Base-by-base conservation (phyloP, 2,113 vertebrate genomes). In the Cyprinus carpio region DNA sequence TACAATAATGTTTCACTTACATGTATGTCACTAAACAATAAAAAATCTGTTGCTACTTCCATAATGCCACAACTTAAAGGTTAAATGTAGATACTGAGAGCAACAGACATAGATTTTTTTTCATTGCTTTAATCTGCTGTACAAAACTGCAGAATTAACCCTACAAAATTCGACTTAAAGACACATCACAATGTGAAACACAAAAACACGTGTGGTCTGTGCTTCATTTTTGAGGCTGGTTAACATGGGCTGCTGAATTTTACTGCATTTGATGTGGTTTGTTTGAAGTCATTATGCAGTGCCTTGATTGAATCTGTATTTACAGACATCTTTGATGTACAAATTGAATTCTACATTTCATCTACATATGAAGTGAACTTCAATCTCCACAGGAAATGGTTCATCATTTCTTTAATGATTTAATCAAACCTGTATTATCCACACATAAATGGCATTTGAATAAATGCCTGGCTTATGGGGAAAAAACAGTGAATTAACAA, bases 251-350 rank as follows among this genome's bases (percentile, higher is more conserved):
- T 84, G 87, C 86, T 88, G 77, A 34, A 87, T 83, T 74, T 81
- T 13, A 46, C 77, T 76, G 67, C 80, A 82, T 91, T 87, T 84
- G 85, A 88, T 87, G 84, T 60, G 62, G 83, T 54, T 82, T 67
- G 81, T 87, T 90, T 89, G 88, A 89, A 86, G 86, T 27, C 54
- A 80, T 34, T 86, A 84, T 84, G 80, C 71, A 31, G 27, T 37
- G 75, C 62, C 49, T 62, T 78, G 37, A 87, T 85, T 88, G 78
- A 88, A 77, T 89, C 82, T 82, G 64, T 90, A 90, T 91, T 91
- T 89, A 84, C 87, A 91, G 82, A 72, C 69, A 4, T 67, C 89
- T 92, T 93, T 92, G 90, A 94, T 90, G 78, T 79, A 88, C 71
- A 87, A 75, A 88, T 78, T 86, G 8, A 89, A 90, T 91, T 90